Evolutionary conservation across 1,140 invertebrate genomes (phyloP).

Genomic region (Ectropis grisescens): DNA sequence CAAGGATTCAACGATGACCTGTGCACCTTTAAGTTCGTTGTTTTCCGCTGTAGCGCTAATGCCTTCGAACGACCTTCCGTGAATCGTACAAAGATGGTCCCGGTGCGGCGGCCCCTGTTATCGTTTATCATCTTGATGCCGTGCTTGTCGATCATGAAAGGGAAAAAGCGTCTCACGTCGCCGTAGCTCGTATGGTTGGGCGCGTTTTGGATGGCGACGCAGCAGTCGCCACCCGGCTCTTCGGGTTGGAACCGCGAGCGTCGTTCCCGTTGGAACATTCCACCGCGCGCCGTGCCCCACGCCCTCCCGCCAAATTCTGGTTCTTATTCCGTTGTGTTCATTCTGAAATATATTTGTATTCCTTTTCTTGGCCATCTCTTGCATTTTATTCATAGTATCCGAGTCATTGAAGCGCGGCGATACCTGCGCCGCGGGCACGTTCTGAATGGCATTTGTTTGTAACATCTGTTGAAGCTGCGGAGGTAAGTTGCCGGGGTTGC

Average conservation of each 20-base stretch:
- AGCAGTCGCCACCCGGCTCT: slow-evolving; percentile 45
- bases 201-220: slow-evolving; percentile 80
- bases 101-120: slow-evolving; percentile 81
- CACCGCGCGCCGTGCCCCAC: slow-evolving; percentile 24
- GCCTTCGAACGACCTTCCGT: slow-evolving; percentile 76
- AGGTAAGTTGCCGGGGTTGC: slow-evolving; percentile 4
- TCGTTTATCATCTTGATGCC: slow-evolving; percentile 90
- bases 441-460: slow-evolving; percentile 12
- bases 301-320: slow-evolving; percentile 28
- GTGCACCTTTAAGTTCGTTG: slow-evolving; percentile 72
- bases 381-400: slow-evolving; percentile 58
- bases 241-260: slow-evolving; percentile 37
- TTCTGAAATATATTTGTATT: slow-evolving; percentile 74
- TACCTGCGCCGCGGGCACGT: slow-evolving; percentile 20
- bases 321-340: too few species aligned
- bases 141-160: slow-evolving; percentile 82
- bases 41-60: slow-evolving; percentile 75
- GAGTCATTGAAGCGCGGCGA: slow-evolving; percentile 33
- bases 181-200: slow-evolving; percentile 78
- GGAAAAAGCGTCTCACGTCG: slow-evolving; percentile 86
- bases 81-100: slow-evolving; percentile 86
- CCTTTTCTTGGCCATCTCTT: slow-evolving; percentile 72
- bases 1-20: slow-evolving; percentile 73
- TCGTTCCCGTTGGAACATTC: slow-evolving; percentile 23
- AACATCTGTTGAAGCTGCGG: slow-evolving; percentile 7